A percentile compares a stretch with the other conserved stretches of the same genome.
Conservation (phyloP, 2,888 invertebrate genomes). For the Globia sparganii region DNA sequence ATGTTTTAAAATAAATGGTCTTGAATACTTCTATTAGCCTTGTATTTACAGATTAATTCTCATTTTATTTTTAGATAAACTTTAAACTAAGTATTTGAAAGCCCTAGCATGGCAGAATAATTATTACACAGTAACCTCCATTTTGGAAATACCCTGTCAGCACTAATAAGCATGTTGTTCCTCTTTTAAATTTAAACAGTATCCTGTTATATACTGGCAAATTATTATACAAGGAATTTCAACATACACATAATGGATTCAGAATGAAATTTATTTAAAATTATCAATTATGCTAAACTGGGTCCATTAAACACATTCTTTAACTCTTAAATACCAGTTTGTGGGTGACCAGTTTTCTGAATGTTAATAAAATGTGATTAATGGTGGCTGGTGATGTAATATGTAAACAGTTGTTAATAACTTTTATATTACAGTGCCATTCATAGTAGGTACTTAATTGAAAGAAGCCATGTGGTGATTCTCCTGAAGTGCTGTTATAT, state of each 20-base stretch:
- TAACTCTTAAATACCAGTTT: constrained; percentile 5
- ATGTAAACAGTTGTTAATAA: constrained; percentile 38
- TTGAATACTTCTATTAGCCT: constrained; percentile 46
- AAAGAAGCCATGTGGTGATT: constrained; percentile 42
- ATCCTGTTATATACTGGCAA: constrained; percentile 26
- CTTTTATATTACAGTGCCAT: constrained; percentile 23
- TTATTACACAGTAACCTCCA: constrained; percentile 32
- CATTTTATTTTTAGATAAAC: constrained; percentile 4
- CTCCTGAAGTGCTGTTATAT: constrained; percentile 25
- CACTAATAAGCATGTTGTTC: constrained; percentile 36
- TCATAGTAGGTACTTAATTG: constrained; percentile 34
- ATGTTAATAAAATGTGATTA: constrained; percentile 27
- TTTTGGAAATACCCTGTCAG: constrained; percentile 57
- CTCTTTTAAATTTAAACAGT: constrained; percentile 17
- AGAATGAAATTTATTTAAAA: constrained; percentile 16
- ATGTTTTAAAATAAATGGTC: constrained; percentile 17
- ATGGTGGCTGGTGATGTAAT: constrained; percentile 44
- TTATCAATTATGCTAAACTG: constrained; percentile 8
- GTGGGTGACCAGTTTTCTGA: constrained; percentile 15
- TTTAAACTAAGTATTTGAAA: background rate
- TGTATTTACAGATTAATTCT: constrained; percentile 18
- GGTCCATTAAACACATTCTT: background rate
- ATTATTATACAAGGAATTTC: constrained; percentile 15
- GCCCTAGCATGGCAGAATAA: constrained; percentile 3
- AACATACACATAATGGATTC: constrained; percentile 4